Percentiles rank a stretch among this genome's conserved stretches.
phyloP scores from a whole-genome alignment of 2,797 vertebrate species.

The Epinephelus awoara region DNA sequence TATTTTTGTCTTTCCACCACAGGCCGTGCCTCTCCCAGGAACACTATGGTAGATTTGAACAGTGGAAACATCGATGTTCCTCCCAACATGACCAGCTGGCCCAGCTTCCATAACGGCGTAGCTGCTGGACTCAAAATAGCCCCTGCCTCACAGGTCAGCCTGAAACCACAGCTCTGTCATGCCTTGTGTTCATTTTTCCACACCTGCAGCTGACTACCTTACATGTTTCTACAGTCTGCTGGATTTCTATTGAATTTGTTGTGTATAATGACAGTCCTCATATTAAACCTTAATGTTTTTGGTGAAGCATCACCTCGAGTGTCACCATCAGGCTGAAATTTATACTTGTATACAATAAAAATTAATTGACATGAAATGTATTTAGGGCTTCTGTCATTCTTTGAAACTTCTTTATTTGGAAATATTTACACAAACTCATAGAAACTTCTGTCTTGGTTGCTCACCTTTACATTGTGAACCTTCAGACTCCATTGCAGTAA shows the following conservation, averaged over 20 bases:
- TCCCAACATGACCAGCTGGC: conserved; percentile 98
- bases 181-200: not conserved
- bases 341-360: not conserved
- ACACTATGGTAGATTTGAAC: conserved; percentile 96
- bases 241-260: no score
- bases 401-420: not conserved
- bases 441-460: not conserved
- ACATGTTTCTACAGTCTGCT: no score
- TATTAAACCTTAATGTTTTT: no score
- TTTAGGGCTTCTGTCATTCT: not conserved
- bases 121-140: conserved; percentile 97
- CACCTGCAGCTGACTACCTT: not conserved
- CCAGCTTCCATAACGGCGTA: conserved; percentile 98
- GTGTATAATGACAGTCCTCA: no score
- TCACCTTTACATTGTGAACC: conserved; percentile 10
- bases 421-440: not conserved
- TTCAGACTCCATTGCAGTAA: not conserved
- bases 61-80: conserved; percentile 98
- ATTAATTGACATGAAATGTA: not conserved
- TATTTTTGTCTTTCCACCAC: not conserved
- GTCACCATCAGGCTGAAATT: no score
- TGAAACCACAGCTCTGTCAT: conserved; percentile 7
- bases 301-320: no score
- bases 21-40: conserved; percentile 97
- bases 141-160: conserved; percentile 90